Base-by-base conservation (phyloP, 2,797 vertebrate genomes). In the Ambastaia sidthimunki region DNA sequence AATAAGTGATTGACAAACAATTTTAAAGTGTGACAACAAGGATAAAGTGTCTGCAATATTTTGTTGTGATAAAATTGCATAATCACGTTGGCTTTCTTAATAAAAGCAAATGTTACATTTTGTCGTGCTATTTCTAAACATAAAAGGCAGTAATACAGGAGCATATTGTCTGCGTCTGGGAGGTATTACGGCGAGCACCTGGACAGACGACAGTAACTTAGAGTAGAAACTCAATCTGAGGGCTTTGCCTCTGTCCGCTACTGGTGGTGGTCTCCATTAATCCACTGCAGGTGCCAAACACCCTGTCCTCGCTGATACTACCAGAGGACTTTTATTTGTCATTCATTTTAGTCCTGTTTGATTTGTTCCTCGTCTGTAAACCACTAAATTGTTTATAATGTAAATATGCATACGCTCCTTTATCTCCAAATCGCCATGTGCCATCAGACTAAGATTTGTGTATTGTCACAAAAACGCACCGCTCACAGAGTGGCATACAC, bases 211-310 rank as follows among this genome's bases (percentile, higher is more conserved):
- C 90, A 88, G 88, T 89, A 91, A 88, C 86, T 92, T 90, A 92
- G 91, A 92, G 63, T 89, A 92, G 96, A 95, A 97, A 98, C 95
- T 92, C 93, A 96, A 98, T 96, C 96, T 94, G 91, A 78, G 92
- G 93, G 95, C 95, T 97, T 97, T 73, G 96, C 93, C 91, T 89
- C 82, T 71, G 90, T 90, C 83, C 89, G 94, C 95, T 96, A 95
- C 96, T 96, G 95, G 94, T 94, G 95, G 94, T 95, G 95, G 95
- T 94, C 93, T 93, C 92, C 72, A 89, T 93, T 98, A 98, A 98
- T 98, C 97, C 96, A 92, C 91, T 93, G 92, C 97, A 98, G 97
- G 97, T 99, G 97, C 95, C 95, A 95, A 94, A 93, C 88, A 85
- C 85, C 74, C 89, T 82, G 80, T 91, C 89, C 82, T 3, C 81